These are phyloP conservation scores for Sus scrofa DNA, from an alignment of 2,113 vertebrate species.

Conservation along the genomic window T2T-Sscrofa CM000824.6:107276001-107276500, in stretches of 20 bases:
- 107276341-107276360: not conserved
- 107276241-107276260: not conserved
- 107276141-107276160: slow-evolving; percentile 35
- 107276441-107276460: slow-evolving; percentile 88
- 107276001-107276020: slow-evolving; percentile 57
- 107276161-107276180: not conserved
- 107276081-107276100: slow-evolving; percentile 44
- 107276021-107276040: slow-evolving; percentile 36
- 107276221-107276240: too few species aligned
- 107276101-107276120: slow-evolving; percentile 16
- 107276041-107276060: not conserved
- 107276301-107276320: slow-evolving; percentile 10
- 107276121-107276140: slow-evolving; percentile 31
- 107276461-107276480: slow-evolving; percentile 87
- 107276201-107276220: too few species aligned
- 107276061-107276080: not conserved
- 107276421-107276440: slow-evolving; percentile 91
- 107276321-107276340: slow-evolving; percentile 40
- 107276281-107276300: not conserved
- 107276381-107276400: slow-evolving; percentile 87
- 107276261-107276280: slow-evolving; percentile 38
- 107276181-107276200: too few species aligned
- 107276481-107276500: slow-evolving; percentile 90
- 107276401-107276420: slow-evolving; percentile 94
- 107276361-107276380: slow-evolving; percentile 63